These are phyloP conservation scores for Mirounga angustirostris DNA, from an alignment of 2,113 vertebrate species.

Conservation along the genomic window DNA sequence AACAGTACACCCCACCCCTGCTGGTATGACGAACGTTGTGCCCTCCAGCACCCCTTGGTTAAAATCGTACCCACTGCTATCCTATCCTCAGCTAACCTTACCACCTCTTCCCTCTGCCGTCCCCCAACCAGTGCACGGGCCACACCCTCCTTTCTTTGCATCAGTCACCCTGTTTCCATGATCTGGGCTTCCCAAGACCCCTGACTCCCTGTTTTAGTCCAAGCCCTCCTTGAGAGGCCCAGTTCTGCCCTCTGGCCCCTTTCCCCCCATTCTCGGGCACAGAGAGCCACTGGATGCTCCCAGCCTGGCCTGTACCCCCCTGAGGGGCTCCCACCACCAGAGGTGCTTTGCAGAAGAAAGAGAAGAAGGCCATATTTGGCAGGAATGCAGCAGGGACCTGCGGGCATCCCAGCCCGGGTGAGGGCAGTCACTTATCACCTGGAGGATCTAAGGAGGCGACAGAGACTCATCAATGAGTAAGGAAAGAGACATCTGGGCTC, in stretches of 20 bases:
- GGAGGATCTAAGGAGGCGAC: conserved; percentile 82
- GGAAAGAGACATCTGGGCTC: not conserved
- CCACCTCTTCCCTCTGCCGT: not conserved
- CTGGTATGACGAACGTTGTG: conserved; percentile 67
- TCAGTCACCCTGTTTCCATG: not conserved
- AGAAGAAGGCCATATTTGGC: not conserved
- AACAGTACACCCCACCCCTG: conserved; percentile 49
- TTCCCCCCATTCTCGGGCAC: conserved; percentile 43
- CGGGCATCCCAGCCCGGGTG: conserved; percentile 47
- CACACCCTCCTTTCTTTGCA: conserved; percentile 15
- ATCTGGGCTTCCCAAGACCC: conserved; percentile 12
- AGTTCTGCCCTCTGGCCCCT: conserved; percentile 4
- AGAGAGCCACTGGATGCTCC: conserved; percentile 50
- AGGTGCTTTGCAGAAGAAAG: conserved; percentile 79
- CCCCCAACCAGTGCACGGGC: not conserved
- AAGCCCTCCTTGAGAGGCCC: not conserved
- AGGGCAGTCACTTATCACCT: conserved; percentile 80
- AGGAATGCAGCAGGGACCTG: not conserved
- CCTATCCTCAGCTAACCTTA: not conserved
- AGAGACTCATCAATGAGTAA: conserved; percentile 81
- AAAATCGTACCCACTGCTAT: conserved; percentile 36
- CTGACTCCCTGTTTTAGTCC: not conserved
- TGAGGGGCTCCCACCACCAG: conserved; percentile 76
- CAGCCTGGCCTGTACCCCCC: not conserved
- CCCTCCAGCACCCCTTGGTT: conserved; percentile 12